phyloP scores from a whole-genome alignment of 2,888 invertebrate species.

The Cosmia trapezina region DNA sequence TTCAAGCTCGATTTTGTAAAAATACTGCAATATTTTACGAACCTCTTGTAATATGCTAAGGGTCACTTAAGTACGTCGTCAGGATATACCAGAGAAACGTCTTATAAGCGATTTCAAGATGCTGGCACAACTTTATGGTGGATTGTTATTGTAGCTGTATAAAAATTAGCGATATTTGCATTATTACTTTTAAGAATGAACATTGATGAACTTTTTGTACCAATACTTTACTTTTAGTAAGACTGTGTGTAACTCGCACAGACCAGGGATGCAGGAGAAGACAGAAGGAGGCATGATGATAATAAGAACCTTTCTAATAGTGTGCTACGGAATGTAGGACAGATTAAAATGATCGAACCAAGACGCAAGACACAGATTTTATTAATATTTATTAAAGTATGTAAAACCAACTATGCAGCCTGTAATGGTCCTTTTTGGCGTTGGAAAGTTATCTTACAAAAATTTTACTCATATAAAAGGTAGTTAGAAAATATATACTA shows the following conservation, averaged over 20 bases:
- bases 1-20: conserved; percentile 13
- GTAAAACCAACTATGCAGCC: neutral
- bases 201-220: too few species aligned
- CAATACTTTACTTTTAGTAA: too few species aligned
- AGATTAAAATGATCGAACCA: neutral
- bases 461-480: neutral
- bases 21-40: conserved; percentile 9
- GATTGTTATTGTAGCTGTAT: neutral
- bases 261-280: neutral
- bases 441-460: neutral
- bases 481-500: too few species aligned
- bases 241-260: neutral
- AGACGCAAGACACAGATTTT: neutral
- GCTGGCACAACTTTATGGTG: conserved; percentile 1
- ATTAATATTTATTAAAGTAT: neutral
- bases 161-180: neutral
- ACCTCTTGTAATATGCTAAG: conserved; percentile 7
- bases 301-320: neutral
- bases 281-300: neutral
- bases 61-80: conserved; percentile 5
- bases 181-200: neutral
- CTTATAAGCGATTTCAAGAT: conserved; percentile 6
- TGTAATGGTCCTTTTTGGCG: neutral
- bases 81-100: neutral
- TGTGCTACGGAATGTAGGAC: neutral